These are phyloP conservation scores for Mellilla xanthometata DNA, from an alignment of 2,888 invertebrate species.

Conservation along the genomic window DNA sequence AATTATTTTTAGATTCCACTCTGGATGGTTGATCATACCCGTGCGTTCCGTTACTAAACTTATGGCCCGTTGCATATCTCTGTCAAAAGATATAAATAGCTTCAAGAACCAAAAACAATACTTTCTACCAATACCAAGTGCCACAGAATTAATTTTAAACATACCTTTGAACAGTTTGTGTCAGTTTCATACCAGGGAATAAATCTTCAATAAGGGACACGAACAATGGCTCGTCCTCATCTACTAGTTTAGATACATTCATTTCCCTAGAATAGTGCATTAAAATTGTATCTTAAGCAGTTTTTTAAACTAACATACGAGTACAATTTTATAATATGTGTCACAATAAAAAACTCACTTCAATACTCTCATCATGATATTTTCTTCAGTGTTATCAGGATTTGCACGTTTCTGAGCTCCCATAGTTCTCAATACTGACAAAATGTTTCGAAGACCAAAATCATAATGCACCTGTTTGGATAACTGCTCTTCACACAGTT, in stretches of 20 bases:
- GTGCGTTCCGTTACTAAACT: slow-evolving; percentile 83
- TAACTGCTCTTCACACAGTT: slow-evolving; percentile 94
- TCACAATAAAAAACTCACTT: slow-evolving; percentile 49
- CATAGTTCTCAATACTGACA: slow-evolving; percentile 90
- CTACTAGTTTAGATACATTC: slow-evolving; percentile 96
- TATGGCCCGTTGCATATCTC: slow-evolving; percentile 90
- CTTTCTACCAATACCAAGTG: no score
- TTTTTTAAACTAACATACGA: no score
- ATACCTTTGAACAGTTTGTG: slow-evolving; percentile 80
- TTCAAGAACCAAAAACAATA: no score
- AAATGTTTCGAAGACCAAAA: slow-evolving; percentile 91
- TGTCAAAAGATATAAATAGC: slow-evolving; percentile 42
- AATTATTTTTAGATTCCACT: slow-evolving; percentile 94
- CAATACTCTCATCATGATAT: slow-evolving; percentile 94
- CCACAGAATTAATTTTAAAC: neutral
- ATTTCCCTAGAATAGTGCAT: no score
- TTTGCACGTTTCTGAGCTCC: slow-evolving; percentile 91
- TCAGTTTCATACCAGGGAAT: slow-evolving; percentile 93
- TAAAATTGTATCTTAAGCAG: no score
- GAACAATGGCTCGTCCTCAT: slow-evolving; percentile 95
- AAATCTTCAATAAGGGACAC: slow-evolving; percentile 93
- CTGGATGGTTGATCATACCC: slow-evolving; percentile 89
- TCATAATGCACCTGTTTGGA: slow-evolving; percentile 96
- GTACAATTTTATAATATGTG: neutral
- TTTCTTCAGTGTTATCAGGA: slow-evolving; percentile 92